Conservation (phyloP, 2,888 invertebrate genomes). For the Fragum whitleyi region DNA sequence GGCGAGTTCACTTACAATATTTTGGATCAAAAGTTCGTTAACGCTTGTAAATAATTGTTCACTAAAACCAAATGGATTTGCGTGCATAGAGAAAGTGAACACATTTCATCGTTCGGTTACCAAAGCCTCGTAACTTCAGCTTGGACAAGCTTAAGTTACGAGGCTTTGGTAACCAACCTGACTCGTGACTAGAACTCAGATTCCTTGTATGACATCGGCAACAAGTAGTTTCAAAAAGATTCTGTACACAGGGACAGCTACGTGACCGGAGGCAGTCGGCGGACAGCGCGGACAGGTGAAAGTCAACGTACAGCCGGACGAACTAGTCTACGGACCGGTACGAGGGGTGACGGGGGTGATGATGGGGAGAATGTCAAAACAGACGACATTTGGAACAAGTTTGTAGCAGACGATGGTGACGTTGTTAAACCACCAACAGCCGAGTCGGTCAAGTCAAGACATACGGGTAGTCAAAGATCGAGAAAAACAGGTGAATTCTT, state of each 20-base stretch:
- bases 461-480: slow-evolving; percentile 33
- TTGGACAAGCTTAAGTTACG: too few relatives aligned
- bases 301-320: slow-evolving; percentile 15
- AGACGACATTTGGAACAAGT: slow-evolving; percentile 60
- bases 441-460: slow-evolving; percentile 32
- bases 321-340: neutral
- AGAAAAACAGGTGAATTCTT: slow-evolving; percentile 18
- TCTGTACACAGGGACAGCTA: slow-evolving; percentile 7
- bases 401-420: slow-evolving; percentile 55
- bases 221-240: too few relatives aligned
- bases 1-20: too few relatives aligned
- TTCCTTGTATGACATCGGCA: too few relatives aligned
- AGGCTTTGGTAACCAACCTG: too few relatives aligned
- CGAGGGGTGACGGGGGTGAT: neutral
- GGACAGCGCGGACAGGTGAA: slow-evolving; percentile 3
- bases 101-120: too few relatives aligned
- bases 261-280: neutral
- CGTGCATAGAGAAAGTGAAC: too few relatives aligned
- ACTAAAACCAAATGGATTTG: too few relatives aligned
- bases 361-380: slow-evolving; percentile 50
- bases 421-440: slow-evolving; percentile 60
- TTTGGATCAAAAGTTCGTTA: too few relatives aligned
- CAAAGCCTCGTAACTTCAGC: too few relatives aligned
- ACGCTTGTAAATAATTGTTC: too few relatives aligned
- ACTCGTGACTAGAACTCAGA: too few relatives aligned